These are phyloP conservation scores for Drosophila stalkeri DNA, from an alignment of 2,888 invertebrate species.

Conservation along the genomic window DNA sequence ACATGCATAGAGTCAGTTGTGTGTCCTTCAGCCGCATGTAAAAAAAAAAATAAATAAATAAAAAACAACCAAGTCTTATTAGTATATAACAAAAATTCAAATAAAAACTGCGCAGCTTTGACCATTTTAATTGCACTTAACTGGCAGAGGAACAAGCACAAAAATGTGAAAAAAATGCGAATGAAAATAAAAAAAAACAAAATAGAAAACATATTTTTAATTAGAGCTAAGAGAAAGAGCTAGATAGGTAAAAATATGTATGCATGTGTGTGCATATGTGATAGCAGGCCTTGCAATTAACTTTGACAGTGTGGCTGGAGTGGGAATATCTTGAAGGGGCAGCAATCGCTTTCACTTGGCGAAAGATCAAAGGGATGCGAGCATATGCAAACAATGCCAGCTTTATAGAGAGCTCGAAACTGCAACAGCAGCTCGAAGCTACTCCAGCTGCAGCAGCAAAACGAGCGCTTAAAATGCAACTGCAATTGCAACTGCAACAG, in stretches of 20 bases:
- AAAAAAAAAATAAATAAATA: too few relatives aligned
- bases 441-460: slow-evolving; percentile 21
- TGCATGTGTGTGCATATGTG: slow-evolving; percentile 7
- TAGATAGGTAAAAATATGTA: background rate
- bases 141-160: slow-evolving; percentile 4
- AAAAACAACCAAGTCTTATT: slow-evolving; percentile 13
- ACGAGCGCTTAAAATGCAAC: slow-evolving; percentile 66
- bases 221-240: slow-evolving; percentile 49
- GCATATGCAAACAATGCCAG: slow-evolving; percentile 75
- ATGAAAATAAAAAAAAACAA: slow-evolving; percentile 25
- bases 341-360: slow-evolving; percentile 79
- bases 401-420: slow-evolving; percentile 51
- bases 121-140: slow-evolving; percentile 63
- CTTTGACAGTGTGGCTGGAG: slow-evolving; percentile 59
- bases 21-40: slow-evolving; percentile 18
- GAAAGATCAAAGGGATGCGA: slow-evolving; percentile 71
- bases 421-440: slow-evolving; percentile 39
- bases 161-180: slow-evolving; percentile 13
- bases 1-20: background rate
- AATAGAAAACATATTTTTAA: slow-evolving; percentile 55
- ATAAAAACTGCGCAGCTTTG: slow-evolving; percentile 26
- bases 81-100: background rate
- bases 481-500: slow-evolving; percentile 16
- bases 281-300: slow-evolving; percentile 70
- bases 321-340: slow-evolving; percentile 40